These are phyloP conservation scores for Epizoanthus stellaris DNA, from an alignment of 92 coral and sea anemone genomes.

Conservation along the genomic window DNA sequence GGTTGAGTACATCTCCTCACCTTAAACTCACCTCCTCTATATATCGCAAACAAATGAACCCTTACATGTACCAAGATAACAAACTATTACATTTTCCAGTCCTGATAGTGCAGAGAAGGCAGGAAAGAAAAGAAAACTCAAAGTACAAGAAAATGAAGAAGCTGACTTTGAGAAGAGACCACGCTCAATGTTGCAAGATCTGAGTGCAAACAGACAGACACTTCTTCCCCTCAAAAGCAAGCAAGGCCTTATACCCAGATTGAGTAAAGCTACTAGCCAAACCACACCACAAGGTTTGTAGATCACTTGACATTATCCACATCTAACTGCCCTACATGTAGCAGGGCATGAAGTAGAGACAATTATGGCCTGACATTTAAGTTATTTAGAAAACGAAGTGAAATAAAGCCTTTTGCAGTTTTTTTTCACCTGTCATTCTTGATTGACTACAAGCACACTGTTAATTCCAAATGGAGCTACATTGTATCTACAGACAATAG, in stretches of 20 bases:
- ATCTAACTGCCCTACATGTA: neutral
- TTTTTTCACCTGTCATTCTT: too few relatives aligned
- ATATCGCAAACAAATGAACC: neutral
- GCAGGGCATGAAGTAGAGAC: too few relatives aligned
- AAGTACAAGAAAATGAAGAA: slow-evolving; percentile 16
- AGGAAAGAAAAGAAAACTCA: slow-evolving; percentile 37
- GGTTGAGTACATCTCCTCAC: too few relatives aligned
- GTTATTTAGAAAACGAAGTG: too few relatives aligned
- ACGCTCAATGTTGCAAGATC: slow-evolving; percentile 32
- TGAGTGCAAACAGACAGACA: neutral
- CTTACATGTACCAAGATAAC: neutral
- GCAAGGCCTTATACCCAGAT: slow-evolving; percentile 23
- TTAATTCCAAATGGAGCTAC: too few relatives aligned
- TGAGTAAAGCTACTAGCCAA: neutral
- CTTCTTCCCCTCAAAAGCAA: slow-evolving; percentile 40
- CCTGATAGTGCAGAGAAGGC: slow-evolving; percentile 12
- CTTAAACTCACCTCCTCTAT: neutral
- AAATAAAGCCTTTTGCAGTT: too few relatives aligned
- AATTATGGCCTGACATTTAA: too few relatives aligned
- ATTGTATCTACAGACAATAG: too few relatives aligned
- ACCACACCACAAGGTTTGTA: slow-evolving; percentile 7
- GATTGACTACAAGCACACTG: too few relatives aligned
- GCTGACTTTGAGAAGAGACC: slow-evolving; percentile 44
- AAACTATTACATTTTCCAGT: slow-evolving; percentile 3
- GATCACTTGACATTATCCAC: neutral